phyloP scores from a whole-genome alignment of 1,140 invertebrate genomes.

The Drosophila watanabei region DNA sequence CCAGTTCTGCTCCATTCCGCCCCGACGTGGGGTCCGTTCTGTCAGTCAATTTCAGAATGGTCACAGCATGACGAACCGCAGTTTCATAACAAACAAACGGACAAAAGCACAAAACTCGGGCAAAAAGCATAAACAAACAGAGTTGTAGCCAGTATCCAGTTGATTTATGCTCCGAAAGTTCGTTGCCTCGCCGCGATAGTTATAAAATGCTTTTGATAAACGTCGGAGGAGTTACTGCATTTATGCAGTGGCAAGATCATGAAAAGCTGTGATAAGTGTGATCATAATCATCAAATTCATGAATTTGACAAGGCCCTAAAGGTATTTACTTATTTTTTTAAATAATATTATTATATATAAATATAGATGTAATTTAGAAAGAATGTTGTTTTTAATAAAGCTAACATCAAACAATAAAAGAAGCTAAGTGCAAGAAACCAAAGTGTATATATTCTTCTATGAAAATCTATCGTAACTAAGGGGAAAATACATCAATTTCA shows the following conservation, averaged over 20 bases:
- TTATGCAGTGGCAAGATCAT: background rate
- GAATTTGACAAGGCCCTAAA: background rate
- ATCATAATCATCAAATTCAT: background rate
- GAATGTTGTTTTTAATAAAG: background rate
- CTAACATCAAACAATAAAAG: background rate
- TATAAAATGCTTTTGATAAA: slow-evolving; percentile 67
- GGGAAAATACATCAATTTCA: too few species aligned
- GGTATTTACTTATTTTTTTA: background rate
- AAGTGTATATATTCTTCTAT: too few species aligned
- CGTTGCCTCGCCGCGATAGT: slow-evolving; percentile 43
- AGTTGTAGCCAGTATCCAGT: slow-evolving; percentile 56
- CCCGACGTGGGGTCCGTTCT: slow-evolving; percentile 31
- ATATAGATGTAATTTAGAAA: background rate
- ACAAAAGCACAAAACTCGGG: slow-evolving; percentile 31
- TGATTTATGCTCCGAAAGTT: slow-evolving; percentile 47
- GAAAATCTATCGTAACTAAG: too few species aligned
- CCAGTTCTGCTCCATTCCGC: slow-evolving; percentile 8
- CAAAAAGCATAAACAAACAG: slow-evolving; percentile 63
- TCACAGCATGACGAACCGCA: slow-evolving; percentile 71
- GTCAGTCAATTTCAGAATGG: slow-evolving; percentile 56
- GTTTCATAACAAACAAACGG: slow-evolving; percentile 48
- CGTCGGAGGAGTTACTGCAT: slow-evolving; percentile 18
- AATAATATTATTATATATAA: background rate
- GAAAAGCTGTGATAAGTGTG: background rate
- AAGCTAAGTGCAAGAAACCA: too few species aligned